Conservation (phyloP, 2,888 invertebrate genomes). For the Agonopterix alstromeriana region DNA sequence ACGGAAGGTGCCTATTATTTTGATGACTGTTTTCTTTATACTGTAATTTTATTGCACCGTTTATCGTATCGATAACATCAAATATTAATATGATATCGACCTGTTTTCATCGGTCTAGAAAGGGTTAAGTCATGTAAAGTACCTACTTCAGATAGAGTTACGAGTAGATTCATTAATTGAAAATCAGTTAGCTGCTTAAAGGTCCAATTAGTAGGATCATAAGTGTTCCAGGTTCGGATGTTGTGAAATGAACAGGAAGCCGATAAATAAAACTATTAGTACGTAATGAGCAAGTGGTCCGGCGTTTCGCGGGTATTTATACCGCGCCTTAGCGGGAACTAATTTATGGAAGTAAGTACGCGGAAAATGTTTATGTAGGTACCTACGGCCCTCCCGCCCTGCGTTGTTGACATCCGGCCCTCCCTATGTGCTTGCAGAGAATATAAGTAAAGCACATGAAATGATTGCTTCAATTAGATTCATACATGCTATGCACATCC, state of each 20-base stretch:
- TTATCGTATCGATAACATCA: neutral
- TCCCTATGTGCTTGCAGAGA: slow-evolving; percentile 32
- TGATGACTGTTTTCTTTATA: slow-evolving; percentile 47
- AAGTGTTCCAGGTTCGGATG: slow-evolving; percentile 24
- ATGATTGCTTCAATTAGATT: slow-evolving; percentile 17
- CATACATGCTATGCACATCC: slow-evolving; percentile 1
- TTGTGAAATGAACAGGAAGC: slow-evolving; percentile 51
- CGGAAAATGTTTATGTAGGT: slow-evolving; percentile 73
- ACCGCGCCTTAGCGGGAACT: slow-evolving; percentile 70
- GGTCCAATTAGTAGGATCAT: slow-evolving; percentile 18
- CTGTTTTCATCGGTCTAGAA: too few species aligned
- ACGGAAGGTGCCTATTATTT: slow-evolving; percentile 54
- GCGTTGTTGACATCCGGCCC: slow-evolving; percentile 61
- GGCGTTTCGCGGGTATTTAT: slow-evolving; percentile 69
- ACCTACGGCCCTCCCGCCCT: slow-evolving; percentile 43
- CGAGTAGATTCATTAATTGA: too few species aligned
- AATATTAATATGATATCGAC: too few species aligned
- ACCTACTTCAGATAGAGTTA: too few species aligned
- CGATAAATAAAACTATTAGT: slow-evolving; percentile 69
- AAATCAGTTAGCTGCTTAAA: too few species aligned
- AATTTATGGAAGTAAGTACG: slow-evolving; percentile 76
- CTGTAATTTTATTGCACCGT: slow-evolving; percentile 5
- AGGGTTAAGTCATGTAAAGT: too few species aligned
- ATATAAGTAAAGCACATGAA: slow-evolving; percentile 23
- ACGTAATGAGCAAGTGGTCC: slow-evolving; percentile 62